Conservation (phyloP, 2,113 vertebrate genomes). For the Atrichornis clamosus region DNA sequence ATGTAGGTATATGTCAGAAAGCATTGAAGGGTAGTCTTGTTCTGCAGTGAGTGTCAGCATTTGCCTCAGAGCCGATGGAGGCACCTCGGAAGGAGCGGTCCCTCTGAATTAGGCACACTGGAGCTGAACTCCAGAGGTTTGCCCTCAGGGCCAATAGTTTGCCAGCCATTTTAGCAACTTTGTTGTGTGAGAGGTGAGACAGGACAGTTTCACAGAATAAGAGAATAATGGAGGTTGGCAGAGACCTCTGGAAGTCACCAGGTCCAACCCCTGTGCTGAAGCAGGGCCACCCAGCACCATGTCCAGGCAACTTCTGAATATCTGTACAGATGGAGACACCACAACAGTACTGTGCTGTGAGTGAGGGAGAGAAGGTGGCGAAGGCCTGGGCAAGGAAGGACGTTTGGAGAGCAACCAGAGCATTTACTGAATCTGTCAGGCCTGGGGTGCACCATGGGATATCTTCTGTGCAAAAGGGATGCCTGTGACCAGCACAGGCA, state of each 20-base stretch:
- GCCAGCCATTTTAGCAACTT: not conserved
- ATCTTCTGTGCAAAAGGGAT: not conserved
- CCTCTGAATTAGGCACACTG: not conserved
- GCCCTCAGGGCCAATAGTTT: not conserved
- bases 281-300: not conserved
- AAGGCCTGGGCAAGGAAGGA: not conserved
- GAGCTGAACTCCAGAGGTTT: not conserved
- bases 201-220: not conserved
- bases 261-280: not conserved
- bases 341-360: not conserved
- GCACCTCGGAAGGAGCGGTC: accelerated
- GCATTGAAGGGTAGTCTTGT: not conserved
- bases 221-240: not conserved
- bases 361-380: not conserved
- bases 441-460: not conserved
- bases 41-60: not conserved
- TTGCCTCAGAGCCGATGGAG: not conserved
- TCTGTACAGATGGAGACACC: not conserved
- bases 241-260: not conserved
- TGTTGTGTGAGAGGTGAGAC: not conserved
- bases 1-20: not conserved
- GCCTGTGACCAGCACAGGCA: not conserved
- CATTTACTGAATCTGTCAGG: not conserved
- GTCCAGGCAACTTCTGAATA: not conserved
- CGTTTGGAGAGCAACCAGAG: accelerated